Conservation (phyloP, 2,797 vertebrate species). For the Stomatorhinus walkeri region DNA sequence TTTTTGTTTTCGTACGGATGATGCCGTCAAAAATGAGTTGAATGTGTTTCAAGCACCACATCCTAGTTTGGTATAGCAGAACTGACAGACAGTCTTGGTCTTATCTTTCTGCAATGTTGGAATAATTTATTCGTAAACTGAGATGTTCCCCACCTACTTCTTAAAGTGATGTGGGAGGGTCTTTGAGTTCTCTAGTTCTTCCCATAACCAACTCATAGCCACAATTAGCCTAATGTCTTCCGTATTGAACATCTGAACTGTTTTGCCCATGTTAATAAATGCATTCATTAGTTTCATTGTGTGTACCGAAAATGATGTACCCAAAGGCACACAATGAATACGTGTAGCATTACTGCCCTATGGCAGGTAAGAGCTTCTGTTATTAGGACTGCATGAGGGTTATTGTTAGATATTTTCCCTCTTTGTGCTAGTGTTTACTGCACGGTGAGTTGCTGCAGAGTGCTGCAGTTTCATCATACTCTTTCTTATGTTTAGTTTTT, state of each 20-base stretch:
- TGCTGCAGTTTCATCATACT: not conserved
- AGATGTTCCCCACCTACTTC: not conserved
- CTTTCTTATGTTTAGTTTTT: not conserved
- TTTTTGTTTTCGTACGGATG: not conserved
- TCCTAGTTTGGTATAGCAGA: not conserved
- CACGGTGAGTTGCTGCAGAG: not conserved
- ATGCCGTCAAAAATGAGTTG: not conserved
- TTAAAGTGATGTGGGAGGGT: not conserved
- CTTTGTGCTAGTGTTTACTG: not conserved
- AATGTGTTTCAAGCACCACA: not conserved
- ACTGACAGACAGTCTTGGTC: not conserved
- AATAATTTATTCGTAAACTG: not conserved
- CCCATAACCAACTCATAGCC: not conserved
- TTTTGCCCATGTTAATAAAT: not conserved
- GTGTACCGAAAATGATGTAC: not conserved
- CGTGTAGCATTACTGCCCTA: not conserved
- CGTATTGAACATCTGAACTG: not conserved
- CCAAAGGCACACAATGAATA: not conserved
- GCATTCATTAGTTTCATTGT: not conserved
- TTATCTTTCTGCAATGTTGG: not conserved
- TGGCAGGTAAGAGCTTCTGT: not conserved
- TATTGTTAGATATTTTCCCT: not conserved
- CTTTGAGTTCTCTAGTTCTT: not conserved
- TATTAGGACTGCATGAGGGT: not conserved
- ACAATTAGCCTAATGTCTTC: not conserved